phyloP scores from a whole-genome alignment of 2,797 vertebrate species.

The Rhincodon typus region DNA sequence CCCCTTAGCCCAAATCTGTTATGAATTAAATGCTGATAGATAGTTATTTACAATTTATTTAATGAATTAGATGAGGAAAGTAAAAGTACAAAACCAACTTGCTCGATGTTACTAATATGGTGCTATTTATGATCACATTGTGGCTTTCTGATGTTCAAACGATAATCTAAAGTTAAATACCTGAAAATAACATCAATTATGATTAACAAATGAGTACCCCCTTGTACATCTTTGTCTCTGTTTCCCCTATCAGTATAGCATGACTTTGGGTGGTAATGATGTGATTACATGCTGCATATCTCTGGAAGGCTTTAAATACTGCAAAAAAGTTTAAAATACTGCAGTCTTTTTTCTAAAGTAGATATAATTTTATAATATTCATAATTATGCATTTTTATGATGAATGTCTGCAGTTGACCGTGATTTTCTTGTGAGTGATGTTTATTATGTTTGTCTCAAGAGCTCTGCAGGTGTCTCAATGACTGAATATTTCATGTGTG shows the following conservation, averaged over 20 bases:
- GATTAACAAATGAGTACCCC: background rate
- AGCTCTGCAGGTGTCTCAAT: background rate
- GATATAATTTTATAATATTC: background rate
- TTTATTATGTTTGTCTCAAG: too few species aligned
- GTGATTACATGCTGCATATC: background rate
- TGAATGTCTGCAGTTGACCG: background rate
- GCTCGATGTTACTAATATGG: background rate
- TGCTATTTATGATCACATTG: background rate
- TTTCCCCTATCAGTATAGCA: background rate
- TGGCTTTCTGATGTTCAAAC: background rate
- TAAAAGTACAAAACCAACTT: background rate
- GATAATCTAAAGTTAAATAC: background rate
- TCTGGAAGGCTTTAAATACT: background rate
- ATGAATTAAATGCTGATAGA: too few species aligned
- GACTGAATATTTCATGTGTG: background rate
- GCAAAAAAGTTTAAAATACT: background rate
- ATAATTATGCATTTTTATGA: background rate
- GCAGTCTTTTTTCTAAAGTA: background rate
- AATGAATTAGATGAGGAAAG: too few species aligned
- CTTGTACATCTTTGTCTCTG: background rate
- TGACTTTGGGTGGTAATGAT: background rate
- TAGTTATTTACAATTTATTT: too few species aligned
- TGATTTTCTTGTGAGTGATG: too few species aligned
- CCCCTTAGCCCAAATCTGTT: too few species aligned
- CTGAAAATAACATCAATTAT: background rate